Evolutionary conservation across 2,113 vertebrate genomes (phyloP).

Genomic region (Archilochus colubris): DNA sequence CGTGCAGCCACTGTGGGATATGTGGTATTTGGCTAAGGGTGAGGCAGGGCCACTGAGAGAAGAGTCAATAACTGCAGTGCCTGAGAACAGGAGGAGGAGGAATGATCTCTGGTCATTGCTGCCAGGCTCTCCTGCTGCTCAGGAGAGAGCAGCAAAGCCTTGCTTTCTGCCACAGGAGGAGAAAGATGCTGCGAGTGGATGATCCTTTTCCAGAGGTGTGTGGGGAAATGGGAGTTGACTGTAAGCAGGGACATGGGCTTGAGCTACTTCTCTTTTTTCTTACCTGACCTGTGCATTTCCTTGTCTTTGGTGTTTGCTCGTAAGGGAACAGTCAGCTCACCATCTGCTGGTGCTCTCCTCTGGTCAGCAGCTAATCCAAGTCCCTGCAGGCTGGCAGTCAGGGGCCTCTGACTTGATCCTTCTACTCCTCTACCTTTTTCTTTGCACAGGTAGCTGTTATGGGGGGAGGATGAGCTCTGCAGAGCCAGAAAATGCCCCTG

Average conservation of each 20-base stretch:
- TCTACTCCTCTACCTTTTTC: not conserved
- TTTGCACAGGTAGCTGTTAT: not conserved
- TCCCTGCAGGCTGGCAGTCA: not conserved
- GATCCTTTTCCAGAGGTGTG: not conserved
- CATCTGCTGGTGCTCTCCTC: not conserved
- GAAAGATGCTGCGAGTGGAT: accelerated
- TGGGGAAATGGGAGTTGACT: not conserved
- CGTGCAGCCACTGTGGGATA: accelerated
- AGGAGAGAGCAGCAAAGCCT: not conserved
- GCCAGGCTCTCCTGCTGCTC: not conserved
- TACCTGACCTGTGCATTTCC: not conserved
- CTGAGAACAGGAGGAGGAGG: not conserved
- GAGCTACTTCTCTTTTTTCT: not conserved
- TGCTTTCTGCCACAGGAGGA: accelerated
- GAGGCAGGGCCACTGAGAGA: not conserved
- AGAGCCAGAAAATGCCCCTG: not conserved
- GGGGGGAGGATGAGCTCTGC: not conserved
- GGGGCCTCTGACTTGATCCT: not conserved
- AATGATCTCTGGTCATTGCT: not conserved
- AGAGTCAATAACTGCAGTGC: not conserved
- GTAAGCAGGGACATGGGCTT: not conserved
- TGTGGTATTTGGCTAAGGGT: not conserved
- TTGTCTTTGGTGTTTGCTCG: not conserved
- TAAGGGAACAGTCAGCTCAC: not conserved
- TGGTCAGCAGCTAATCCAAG: not conserved